Conservation (phyloP, 2,113 vertebrate species). For the Abramis brama region DNA sequence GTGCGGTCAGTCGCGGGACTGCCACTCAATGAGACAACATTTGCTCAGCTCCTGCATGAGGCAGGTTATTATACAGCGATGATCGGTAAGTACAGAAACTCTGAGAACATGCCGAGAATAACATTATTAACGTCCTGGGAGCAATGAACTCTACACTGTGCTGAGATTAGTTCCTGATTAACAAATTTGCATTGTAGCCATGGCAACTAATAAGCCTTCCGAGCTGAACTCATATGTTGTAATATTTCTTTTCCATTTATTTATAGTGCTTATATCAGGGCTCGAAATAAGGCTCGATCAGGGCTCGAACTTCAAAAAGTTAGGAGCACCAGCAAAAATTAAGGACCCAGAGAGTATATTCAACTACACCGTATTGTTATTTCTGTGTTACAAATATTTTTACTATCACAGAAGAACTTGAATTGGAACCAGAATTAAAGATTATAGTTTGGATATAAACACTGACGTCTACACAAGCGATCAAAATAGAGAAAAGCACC, state of each 20-base stretch:
- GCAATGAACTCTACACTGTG: not conserved
- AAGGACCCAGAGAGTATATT: too few relatives aligned
- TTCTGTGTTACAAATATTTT: too few relatives aligned
- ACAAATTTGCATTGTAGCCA: not conserved
- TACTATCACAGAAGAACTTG: too few relatives aligned
- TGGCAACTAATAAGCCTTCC: not conserved
- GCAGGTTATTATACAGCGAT: conserved; percentile 88
- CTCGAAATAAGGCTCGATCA: too few relatives aligned
- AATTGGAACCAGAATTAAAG: too few relatives aligned
- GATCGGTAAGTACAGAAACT: conserved; percentile 77
- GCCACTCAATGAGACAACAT: conserved; percentile 88
- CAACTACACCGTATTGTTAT: too few relatives aligned
- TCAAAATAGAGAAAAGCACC: too few relatives aligned
- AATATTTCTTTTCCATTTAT: not conserved
- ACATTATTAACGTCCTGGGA: not conserved
- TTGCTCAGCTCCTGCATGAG: conserved; percentile 82
- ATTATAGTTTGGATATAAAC: too few relatives aligned
- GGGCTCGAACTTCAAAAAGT: too few relatives aligned
- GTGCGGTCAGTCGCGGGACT: conserved; percentile 84
- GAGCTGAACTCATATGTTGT: not conserved
- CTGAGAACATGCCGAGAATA: not conserved
- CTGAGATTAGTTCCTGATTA: conserved; percentile 37
- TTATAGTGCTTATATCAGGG: not conserved
- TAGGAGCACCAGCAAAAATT: too few relatives aligned
- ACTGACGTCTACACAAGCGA: too few relatives aligned